phyloP scores from a whole-genome alignment of 2,888 invertebrate genomes.

The Plebejus argus region DNA sequence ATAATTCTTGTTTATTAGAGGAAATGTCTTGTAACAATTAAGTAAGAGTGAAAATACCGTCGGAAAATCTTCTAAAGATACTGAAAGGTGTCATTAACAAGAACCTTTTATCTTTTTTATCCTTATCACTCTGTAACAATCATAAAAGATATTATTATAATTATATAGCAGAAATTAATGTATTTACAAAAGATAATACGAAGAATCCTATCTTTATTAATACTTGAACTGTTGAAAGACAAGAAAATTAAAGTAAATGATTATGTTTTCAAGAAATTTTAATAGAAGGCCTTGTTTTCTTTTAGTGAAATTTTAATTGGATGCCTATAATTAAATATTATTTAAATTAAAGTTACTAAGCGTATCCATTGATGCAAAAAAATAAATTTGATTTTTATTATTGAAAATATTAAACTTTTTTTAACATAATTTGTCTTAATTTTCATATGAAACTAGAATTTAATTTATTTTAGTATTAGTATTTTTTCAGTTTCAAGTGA shows the following conservation, averaged over 20 bases:
- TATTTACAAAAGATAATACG: background rate
- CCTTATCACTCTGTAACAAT: background rate
- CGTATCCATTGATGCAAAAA: background rate
- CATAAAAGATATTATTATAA: background rate
- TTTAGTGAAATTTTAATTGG: background rate
- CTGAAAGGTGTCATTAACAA: background rate
- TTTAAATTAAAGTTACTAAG: background rate
- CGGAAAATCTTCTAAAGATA: background rate
- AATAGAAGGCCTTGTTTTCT: too few relatives aligned
- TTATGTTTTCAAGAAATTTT: background rate
- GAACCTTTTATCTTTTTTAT: background rate
- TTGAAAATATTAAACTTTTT: background rate
- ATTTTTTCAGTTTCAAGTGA: too few relatives aligned
- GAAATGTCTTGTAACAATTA: too few relatives aligned
- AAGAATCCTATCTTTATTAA: background rate
- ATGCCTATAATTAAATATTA: background rate
- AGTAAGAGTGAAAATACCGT: background rate
- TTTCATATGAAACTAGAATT: too few relatives aligned
- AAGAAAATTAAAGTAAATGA: background rate
- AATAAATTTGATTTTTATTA: background rate
- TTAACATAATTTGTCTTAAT: too few relatives aligned
- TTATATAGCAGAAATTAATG: background rate
- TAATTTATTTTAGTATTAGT: too few relatives aligned
- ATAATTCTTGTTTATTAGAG: too few relatives aligned
- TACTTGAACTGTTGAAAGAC: background rate